Evolutionary conservation across 2,797 vertebrate genomes (phyloP).

Genomic region (Alauda arvensis): DNA sequence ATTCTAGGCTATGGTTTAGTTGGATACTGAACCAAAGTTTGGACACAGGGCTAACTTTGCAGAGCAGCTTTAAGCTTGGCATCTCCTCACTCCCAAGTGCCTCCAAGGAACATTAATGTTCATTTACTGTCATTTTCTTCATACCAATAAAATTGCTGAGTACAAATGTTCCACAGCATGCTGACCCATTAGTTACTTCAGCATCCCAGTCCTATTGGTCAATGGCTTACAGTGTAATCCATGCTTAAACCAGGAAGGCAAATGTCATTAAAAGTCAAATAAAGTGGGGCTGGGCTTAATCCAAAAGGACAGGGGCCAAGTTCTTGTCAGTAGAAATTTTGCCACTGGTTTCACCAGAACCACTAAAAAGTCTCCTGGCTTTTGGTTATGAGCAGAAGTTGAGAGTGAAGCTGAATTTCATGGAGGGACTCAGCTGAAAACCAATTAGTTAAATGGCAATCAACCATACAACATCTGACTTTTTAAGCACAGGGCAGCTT

Average conservation of each 20-base stretch:
- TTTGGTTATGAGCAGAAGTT: neutral
- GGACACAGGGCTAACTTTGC: neutral
- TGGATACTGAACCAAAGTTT: neutral
- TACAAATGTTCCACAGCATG: neutral
- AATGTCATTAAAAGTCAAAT: neutral
- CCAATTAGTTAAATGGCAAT: neutral
- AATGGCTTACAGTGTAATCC: neutral
- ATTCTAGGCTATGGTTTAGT: conserved; percentile 19
- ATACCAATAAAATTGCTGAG: neutral
- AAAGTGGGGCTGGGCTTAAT: neutral
- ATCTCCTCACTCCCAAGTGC: neutral
- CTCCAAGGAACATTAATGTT: neutral
- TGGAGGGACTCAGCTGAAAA: neutral
- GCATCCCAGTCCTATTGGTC: neutral
- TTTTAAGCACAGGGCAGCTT: neutral
- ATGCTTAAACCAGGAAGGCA: neutral
- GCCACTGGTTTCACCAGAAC: neutral
- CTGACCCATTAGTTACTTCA: neutral
- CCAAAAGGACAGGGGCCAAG: neutral
- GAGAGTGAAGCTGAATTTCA: neutral
- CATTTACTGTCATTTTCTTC: neutral
- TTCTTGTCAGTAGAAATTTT: neutral
- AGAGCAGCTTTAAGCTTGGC: neutral
- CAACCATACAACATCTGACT: neutral
- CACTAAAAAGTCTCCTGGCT: neutral